Percentiles rank a stretch among this genome's conserved stretches.
Conservation (phyloP, 2,888 invertebrate species). For the Ephialtes manifestator region DNA sequence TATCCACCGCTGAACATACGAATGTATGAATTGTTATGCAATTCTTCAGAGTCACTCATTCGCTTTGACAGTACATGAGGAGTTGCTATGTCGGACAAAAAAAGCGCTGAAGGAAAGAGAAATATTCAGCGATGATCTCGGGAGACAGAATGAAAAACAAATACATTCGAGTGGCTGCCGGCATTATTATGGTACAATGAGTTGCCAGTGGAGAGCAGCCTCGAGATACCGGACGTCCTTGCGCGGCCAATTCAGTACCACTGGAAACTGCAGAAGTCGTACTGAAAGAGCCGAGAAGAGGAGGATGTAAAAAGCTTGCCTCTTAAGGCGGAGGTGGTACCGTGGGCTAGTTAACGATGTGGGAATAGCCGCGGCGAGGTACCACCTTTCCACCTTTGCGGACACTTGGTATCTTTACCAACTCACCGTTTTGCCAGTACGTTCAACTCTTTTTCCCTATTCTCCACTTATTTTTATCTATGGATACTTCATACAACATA, state of each 20-base stretch:
- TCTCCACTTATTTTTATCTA: neutral
- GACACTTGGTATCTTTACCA: constrained; percentile 29
- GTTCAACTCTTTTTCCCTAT: constrained; percentile 1
- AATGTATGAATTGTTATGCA: constrained; percentile 25
- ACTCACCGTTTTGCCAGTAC: neutral
- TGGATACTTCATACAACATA: neutral
- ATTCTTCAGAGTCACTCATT: constrained; percentile 9
- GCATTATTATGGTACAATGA: constrained; percentile 52
- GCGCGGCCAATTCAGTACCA: constrained; percentile 39
- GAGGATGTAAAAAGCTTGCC: constrained; percentile 62
- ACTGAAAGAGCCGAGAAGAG: neutral
- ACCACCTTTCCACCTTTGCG: constrained; percentile 45
- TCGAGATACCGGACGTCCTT: constrained; percentile 36
- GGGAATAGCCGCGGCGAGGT: constrained; percentile 56
- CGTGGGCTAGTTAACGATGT: constrained; percentile 63
- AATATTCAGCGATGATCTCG: constrained; percentile 44
- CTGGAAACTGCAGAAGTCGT: constrained; percentile 8
- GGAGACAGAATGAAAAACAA: constrained; percentile 32
- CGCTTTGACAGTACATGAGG: constrained; percentile 16
- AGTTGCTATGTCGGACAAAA: constrained; percentile 11
- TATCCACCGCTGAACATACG: constrained; percentile 2
- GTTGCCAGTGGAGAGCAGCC: constrained; percentile 23
- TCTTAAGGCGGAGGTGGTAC: constrained; percentile 57
- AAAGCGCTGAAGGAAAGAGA: neutral
- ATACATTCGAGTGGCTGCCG: constrained; percentile 39